Conservation (phyloP, 2,797 vertebrate species). For the Tapirus indicus region DNA sequence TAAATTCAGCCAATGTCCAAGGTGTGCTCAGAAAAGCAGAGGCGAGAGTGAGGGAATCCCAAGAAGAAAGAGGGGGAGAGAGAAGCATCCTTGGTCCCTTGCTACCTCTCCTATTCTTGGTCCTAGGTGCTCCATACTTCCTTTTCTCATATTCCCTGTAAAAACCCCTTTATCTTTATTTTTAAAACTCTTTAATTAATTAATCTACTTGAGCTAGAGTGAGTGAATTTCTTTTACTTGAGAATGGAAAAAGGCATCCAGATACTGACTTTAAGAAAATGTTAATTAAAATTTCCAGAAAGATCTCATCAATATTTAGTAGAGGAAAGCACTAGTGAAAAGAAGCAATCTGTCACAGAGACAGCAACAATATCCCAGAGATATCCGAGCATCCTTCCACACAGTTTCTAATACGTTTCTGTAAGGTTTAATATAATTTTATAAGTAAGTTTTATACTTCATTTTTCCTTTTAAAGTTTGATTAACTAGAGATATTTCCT, state of each 20-base stretch:
- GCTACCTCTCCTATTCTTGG: not conserved
- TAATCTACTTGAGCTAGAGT: not conserved
- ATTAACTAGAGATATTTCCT: not conserved
- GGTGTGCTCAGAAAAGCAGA: not conserved
- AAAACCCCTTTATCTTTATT: not conserved
- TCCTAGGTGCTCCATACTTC: not conserved
- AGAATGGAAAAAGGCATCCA: not conserved
- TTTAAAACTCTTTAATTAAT: not conserved
- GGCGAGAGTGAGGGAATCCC: not conserved
- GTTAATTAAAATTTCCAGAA: slow-evolving; percentile 70
- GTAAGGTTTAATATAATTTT: not conserved
- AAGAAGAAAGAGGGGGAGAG: not conserved
- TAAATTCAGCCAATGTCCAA: not conserved
- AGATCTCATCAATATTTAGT: slow-evolving; percentile 62
- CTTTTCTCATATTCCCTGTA: not conserved
- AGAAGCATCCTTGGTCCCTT: not conserved
- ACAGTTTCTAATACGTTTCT: not conserved
- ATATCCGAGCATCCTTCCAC: not conserved
- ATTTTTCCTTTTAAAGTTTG: not conserved
- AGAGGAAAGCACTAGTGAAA: not conserved
- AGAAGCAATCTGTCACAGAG: not conserved
- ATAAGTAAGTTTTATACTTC: not conserved
- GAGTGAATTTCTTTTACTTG: slow-evolving; percentile 19
- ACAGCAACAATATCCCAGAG: not conserved
- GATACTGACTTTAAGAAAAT: slow-evolving; percentile 23